phyloP scores from a whole-genome alignment of 64 coral and sea anemone species.

The Actinia tenebrosa region DNA sequence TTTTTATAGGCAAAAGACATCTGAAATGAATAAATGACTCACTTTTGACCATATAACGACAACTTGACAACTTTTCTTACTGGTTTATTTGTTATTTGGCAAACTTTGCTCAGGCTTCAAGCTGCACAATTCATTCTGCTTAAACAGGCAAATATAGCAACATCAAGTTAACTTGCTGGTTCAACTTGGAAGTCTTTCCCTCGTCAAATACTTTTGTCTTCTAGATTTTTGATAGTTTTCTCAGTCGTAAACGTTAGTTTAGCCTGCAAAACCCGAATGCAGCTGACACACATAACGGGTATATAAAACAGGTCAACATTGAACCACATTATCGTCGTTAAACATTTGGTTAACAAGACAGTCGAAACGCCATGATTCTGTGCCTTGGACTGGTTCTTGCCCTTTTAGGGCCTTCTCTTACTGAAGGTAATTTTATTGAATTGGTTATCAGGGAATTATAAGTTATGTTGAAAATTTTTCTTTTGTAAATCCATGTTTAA shows the following conservation, averaged over 20 bases:
- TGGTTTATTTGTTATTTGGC: too few species aligned
- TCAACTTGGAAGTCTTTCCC: too few species aligned
- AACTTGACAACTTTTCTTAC: too few species aligned
- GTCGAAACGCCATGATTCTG: not conserved
- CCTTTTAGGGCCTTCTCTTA: slow-evolving; percentile 8
- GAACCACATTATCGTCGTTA: not conserved
- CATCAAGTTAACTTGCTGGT: too few species aligned
- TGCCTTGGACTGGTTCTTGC: slow-evolving; percentile 4
- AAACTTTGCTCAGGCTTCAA: too few species aligned
- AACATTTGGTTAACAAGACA: not conserved
- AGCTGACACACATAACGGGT: not conserved
- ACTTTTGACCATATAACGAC: too few species aligned
- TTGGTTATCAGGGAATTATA: not conserved
- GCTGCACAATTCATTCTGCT: too few species aligned
- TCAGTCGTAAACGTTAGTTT: not conserved
- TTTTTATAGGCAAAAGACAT: too few species aligned
- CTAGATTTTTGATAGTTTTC: not conserved
- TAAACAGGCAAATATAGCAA: too few species aligned
- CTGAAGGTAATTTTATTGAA: not conserved
- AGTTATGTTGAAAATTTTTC: not conserved
- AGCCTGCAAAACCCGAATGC: not conserved
- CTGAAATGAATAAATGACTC: too few species aligned
- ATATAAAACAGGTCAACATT: not conserved
- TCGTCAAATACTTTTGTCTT: not conserved
- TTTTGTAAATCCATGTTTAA: too few species aligned